Conservation (phyloP, 2,113 vertebrate species). For the Microtus richardsoni region DNA sequence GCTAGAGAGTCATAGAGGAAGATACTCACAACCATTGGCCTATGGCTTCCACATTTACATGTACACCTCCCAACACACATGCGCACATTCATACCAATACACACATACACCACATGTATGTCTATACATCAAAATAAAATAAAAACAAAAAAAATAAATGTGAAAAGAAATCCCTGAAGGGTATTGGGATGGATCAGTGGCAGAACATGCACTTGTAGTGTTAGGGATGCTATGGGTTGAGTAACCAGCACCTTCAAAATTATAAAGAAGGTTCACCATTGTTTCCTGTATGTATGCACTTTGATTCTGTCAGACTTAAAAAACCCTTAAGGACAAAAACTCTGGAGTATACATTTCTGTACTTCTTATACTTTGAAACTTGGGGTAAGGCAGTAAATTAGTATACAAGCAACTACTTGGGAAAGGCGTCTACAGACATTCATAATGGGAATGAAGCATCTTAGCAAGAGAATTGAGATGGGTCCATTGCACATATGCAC, state of each 20-base stretch:
- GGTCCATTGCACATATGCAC: neutral
- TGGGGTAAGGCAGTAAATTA: neutral
- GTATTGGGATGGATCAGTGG: neutral
- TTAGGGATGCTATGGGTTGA: neutral
- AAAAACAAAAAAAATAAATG: neutral
- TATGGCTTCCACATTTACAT: neutral
- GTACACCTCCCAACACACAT: neutral
- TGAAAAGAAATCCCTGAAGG: neutral
- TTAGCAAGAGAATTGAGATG: neutral
- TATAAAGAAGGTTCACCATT: neutral
- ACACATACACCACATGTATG: neutral
- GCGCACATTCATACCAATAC: neutral
- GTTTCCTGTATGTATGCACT: neutral
- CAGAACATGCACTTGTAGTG: neutral
- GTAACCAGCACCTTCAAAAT: neutral
- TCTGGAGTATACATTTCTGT: conserved; percentile 4
- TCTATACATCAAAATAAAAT: neutral
- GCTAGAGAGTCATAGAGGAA: neutral
- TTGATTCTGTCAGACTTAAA: neutral
- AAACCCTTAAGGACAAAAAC: neutral
- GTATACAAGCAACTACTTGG: neutral
- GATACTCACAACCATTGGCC: neutral
- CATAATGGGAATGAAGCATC: neutral
- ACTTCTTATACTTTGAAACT: neutral
- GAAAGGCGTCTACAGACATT: neutral